Percentiles rank a stretch among this genome's conserved stretches.
phyloP scores from a whole-genome alignment of 2,113 vertebrate species.

The Barnardius zonarius region DNA sequence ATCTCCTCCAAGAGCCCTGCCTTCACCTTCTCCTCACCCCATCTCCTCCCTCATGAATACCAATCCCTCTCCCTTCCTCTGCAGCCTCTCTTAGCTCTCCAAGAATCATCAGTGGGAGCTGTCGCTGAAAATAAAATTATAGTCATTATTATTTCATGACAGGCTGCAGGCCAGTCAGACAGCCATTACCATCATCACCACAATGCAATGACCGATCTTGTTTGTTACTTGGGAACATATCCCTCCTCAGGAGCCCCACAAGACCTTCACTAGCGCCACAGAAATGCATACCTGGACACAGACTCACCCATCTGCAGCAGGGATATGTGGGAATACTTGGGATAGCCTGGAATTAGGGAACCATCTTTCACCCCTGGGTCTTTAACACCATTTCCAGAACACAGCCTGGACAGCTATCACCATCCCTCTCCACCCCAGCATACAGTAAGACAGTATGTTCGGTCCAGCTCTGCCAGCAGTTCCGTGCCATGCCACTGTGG shows the following conservation, averaged over 20 bases:
- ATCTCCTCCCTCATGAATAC: rapidly evolving
- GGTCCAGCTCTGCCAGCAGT: not conserved
- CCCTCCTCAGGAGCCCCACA: not conserved
- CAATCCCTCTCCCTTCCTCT: not conserved
- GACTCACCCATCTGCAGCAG: not conserved
- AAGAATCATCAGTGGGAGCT: not conserved
- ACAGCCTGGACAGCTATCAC: rapidly evolving
- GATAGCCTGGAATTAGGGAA: not conserved
- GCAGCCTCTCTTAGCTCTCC: not conserved
- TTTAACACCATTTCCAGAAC: too few species aligned
- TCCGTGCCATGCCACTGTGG: not conserved
- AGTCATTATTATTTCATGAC: not conserved
- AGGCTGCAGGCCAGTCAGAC: not conserved
- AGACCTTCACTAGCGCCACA: not conserved
- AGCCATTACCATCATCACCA: not conserved
- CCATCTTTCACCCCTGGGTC: not conserved
- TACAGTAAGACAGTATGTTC: rapidly evolving
- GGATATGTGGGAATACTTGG: not conserved
- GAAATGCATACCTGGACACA: not conserved
- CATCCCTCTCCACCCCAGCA: not conserved
- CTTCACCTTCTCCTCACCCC: not conserved
- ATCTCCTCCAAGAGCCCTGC: not conserved
- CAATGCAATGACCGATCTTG: rapidly evolving
- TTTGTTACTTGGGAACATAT: rapidly evolving
- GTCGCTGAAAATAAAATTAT: not conserved